A percentile compares a stretch with the other conserved stretches of the same genome.
Conservation (phyloP, 1,140 invertebrate genomes). For the Zaprionus inermis region DNA sequence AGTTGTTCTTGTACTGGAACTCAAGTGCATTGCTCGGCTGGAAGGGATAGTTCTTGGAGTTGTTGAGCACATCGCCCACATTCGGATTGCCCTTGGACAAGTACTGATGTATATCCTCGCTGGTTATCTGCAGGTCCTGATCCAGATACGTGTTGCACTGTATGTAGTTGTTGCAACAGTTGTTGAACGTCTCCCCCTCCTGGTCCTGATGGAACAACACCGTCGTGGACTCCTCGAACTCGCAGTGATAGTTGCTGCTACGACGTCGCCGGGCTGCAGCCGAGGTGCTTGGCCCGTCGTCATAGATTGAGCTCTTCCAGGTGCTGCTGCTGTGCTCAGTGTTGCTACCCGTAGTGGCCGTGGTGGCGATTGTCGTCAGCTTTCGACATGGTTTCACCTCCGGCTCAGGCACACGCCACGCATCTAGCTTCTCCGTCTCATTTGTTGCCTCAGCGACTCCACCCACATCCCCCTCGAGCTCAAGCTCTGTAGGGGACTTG, state of each 20-base stretch:
- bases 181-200: slow-evolving; percentile 76
- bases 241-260: slow-evolving; percentile 71
- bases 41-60: slow-evolving; percentile 82
- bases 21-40: slow-evolving; percentile 80
- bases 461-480: slow-evolving; percentile 59
- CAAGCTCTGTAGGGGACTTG: slow-evolving; percentile 69
- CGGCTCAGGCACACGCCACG: slow-evolving; percentile 55
- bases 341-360: slow-evolving; percentile 9
- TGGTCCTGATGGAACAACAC: slow-evolving; percentile 79
- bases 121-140: slow-evolving; percentile 82
- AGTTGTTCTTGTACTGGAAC: slow-evolving; percentile 83
- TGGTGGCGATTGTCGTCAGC: slow-evolving; percentile 40
- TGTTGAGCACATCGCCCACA: slow-evolving; percentile 70
- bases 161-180: slow-evolving; percentile 82
- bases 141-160: slow-evolving; percentile 82
- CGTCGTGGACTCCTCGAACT: slow-evolving; percentile 81
- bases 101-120: slow-evolving; percentile 82
- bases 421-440: slow-evolving; percentile 47
- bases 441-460: slow-evolving; percentile 19
- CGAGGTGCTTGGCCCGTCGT: slow-evolving; percentile 70
- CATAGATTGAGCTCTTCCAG: slow-evolving; percentile 57
- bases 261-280: slow-evolving; percentile 67
- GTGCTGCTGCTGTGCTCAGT: slow-evolving; percentile 25
- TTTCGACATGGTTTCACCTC: slow-evolving; percentile 66
- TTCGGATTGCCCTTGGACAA: slow-evolving; percentile 75